phyloP scores from a whole-genome alignment of 2,797 vertebrate species.

The Galago senegalensis region DNA sequence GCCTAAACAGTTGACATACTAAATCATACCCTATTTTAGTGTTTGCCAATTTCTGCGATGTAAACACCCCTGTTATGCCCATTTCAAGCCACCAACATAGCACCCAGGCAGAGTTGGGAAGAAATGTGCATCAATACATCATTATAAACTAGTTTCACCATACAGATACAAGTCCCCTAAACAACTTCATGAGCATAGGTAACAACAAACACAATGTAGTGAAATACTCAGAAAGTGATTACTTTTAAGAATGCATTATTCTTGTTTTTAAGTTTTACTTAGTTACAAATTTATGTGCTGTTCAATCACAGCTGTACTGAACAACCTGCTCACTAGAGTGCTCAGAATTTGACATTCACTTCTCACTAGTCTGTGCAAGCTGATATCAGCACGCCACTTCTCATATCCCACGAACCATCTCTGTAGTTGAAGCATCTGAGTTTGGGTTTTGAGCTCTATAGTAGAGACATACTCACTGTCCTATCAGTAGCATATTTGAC shows the following conservation, averaged over 20 bases:
- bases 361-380: background rate
- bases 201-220: background rate
- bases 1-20: background rate
- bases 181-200: background rate
- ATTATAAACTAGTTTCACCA: background rate
- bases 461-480: background rate
- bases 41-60: background rate
- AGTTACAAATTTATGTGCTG: background rate
- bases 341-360: background rate
- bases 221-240: constrained; percentile 4
- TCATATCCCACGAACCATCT: background rate
- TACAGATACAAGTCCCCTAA: background rate
- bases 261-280: background rate
- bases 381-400: background rate
- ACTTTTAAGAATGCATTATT: background rate
- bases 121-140: background rate
- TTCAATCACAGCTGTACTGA: background rate
- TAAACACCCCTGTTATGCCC: background rate
- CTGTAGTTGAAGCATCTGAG: background rate
- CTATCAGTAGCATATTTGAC: background rate
- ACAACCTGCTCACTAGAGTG: background rate
- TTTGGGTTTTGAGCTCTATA: background rate
- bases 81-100: background rate
- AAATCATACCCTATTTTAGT: background rate
- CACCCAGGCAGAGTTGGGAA: background rate